Percentiles rank a stretch among this genome's conserved stretches.
phyloP scores from a whole-genome alignment of 1,140 invertebrate genomes.

The Whitmania pigra region DNA sequence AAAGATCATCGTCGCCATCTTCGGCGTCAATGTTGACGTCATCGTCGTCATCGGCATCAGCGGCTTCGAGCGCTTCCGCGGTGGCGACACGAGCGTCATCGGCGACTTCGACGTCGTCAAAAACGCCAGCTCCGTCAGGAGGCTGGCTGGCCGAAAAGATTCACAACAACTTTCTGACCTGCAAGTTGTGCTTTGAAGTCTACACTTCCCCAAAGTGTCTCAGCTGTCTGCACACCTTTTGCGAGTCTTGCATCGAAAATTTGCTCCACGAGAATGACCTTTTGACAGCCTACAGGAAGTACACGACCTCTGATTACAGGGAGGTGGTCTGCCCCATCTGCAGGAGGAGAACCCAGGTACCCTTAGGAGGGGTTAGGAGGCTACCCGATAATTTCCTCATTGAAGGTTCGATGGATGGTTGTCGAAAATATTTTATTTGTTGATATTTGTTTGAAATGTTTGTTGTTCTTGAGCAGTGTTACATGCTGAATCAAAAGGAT shows the following conservation, averaged over 20 bases:
- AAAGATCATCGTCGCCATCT: too few species aligned
- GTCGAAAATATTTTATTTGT: too few species aligned
- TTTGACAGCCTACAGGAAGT: slow-evolving; percentile 39
- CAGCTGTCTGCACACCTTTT: slow-evolving; percentile 82
- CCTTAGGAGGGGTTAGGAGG: slow-evolving; percentile 37
- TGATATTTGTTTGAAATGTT: too few species aligned
- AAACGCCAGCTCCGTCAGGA: neutral
- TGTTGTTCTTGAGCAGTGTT: too few species aligned
- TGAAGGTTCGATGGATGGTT: slow-evolving; percentile 26
- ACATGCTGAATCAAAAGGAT: too few species aligned
- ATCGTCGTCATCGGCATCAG: neutral
- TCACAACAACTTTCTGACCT: slow-evolving; percentile 34
- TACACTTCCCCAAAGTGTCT: slow-evolving; percentile 58
- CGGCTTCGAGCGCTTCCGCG: neutral
- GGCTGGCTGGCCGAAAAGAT: slow-evolving; percentile 24
- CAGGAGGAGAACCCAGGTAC: slow-evolving; percentile 40
- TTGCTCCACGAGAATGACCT: slow-evolving; percentile 36
- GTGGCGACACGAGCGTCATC: neutral
- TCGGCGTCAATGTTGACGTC: neutral
- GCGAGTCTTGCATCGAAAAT: slow-evolving; percentile 58
- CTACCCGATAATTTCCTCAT: slow-evolving; percentile 42
- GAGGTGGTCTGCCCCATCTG: slow-evolving; percentile 43
- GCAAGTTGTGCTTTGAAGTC: slow-evolving; percentile 39
- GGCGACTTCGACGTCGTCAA: neutral
- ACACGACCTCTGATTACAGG: slow-evolving; percentile 42